Conservation (phyloP, 2,797 vertebrate species). For the Heteromormyrus szaboi region DNA sequence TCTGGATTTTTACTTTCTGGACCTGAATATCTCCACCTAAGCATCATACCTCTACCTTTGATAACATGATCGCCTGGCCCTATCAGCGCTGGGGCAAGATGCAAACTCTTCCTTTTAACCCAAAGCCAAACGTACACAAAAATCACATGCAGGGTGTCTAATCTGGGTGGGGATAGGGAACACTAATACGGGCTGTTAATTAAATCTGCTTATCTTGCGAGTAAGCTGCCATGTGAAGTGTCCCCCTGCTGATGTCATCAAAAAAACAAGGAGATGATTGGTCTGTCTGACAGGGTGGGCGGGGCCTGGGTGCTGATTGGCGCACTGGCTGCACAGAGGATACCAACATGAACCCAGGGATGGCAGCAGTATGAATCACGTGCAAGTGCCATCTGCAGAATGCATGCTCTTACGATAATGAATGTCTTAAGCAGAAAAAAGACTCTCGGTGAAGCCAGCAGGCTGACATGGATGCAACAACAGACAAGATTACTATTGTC, state of each 20-base stretch:
- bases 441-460: neutral
- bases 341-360: neutral
- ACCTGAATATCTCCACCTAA: neutral
- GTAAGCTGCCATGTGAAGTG: neutral
- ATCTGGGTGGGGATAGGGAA: neutral
- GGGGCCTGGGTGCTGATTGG: neutral
- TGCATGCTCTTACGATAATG: neutral
- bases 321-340: neutral
- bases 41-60: neutral
- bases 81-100: neutral
- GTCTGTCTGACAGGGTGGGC: neutral
- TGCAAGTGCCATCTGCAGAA: neutral
- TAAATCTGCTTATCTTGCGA: neutral
- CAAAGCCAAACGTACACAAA: neutral
- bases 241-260: neutral
- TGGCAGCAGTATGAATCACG: neutral
- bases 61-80: neutral
- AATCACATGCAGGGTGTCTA: neutral
- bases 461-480: neutral
- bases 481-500: neutral
- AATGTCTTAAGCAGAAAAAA: neutral
- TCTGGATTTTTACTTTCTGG: neutral
- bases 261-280: neutral
- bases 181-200: neutral
- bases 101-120: neutral